A percentile compares a stretch with the other conserved stretches of the same genome.
Conservation (phyloP, 2,113 vertebrate species). For the Megaceryle torquata region DNA sequence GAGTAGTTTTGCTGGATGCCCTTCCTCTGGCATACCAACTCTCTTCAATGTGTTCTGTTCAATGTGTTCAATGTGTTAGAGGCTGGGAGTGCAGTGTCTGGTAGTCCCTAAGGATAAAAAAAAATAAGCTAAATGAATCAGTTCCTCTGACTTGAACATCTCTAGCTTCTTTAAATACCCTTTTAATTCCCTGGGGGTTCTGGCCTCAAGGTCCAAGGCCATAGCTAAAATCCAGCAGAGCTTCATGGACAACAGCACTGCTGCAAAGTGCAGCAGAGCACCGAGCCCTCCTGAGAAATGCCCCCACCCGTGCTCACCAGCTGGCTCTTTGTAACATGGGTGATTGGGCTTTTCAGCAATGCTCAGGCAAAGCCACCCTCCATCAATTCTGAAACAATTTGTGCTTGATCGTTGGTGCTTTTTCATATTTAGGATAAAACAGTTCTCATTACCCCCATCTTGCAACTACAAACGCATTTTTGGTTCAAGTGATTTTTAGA, state of each 20-base stretch:
- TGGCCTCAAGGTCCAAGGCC: not conserved
- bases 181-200: not conserved
- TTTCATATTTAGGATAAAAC: not conserved
- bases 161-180: not conserved
- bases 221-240: not conserved
- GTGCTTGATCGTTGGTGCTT: not conserved
- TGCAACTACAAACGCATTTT: not conserved
- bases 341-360: not conserved
- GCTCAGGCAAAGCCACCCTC: not conserved
- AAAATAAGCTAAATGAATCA: not conserved
- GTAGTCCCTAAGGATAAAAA: not conserved
- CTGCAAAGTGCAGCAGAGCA: not conserved
- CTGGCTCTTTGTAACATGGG: not conserved
- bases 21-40: not conserved
- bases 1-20: not conserved
- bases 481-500: not conserved
- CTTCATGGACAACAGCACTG: not conserved
- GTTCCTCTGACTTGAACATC: not conserved
- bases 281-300: not conserved
- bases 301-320: not conserved
- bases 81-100: not conserved
- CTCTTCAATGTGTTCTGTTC: not conserved
- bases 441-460: not conserved
- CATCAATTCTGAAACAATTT: constrained; percentile 11
- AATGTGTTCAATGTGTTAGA: not conserved